Conservation (phyloP, 2,797 vertebrate genomes). For the Odontamblyopus lacepedii region DNA sequence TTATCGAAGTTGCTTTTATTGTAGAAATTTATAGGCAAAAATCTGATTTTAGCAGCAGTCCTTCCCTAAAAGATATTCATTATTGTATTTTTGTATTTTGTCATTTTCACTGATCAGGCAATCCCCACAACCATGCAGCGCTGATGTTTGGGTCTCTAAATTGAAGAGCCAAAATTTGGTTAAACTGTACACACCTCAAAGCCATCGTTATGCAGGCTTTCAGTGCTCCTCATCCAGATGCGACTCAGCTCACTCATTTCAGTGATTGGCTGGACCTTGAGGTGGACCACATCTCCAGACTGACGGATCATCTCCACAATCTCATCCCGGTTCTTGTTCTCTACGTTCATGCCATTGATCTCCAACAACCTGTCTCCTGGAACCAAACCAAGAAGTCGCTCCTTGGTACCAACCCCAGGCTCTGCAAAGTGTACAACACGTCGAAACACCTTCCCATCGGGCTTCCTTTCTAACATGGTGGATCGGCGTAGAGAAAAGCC, state of each 20-base stretch:
- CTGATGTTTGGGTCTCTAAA: not conserved
- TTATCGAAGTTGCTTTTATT: not conserved
- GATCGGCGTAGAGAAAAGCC: conserved; percentile 95
- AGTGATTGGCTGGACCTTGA: conserved; percentile 94
- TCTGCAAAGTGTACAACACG: conserved; percentile 94
- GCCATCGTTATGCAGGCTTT: conserved; percentile 72
- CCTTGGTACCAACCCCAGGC: conserved; percentile 89
- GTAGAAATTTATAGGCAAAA: not conserved
- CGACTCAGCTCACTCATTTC: conserved; percentile 94
- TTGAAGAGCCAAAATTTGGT: not conserved
- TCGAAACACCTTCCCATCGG: conserved; percentile 85
- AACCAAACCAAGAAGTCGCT: conserved; percentile 87
- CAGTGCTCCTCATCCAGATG: conserved; percentile 86
- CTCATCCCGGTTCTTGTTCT: conserved; percentile 91
- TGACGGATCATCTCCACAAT: conserved; percentile 99
- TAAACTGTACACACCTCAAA: conserved; percentile 83
- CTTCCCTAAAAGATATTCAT: too few relatives aligned
- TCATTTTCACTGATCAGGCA: not conserved
- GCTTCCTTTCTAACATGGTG: conserved; percentile 88
- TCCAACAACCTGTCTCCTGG: conserved; percentile 94
- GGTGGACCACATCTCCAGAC: conserved; percentile 88
- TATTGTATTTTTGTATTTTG: too few relatives aligned
- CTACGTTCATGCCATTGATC: conserved; percentile 93
- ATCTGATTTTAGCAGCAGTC: not conserved
- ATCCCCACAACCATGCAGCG: not conserved